Conservation (phyloP, 2,113 vertebrate genomes). For the Grammomys surdaster region DNA sequence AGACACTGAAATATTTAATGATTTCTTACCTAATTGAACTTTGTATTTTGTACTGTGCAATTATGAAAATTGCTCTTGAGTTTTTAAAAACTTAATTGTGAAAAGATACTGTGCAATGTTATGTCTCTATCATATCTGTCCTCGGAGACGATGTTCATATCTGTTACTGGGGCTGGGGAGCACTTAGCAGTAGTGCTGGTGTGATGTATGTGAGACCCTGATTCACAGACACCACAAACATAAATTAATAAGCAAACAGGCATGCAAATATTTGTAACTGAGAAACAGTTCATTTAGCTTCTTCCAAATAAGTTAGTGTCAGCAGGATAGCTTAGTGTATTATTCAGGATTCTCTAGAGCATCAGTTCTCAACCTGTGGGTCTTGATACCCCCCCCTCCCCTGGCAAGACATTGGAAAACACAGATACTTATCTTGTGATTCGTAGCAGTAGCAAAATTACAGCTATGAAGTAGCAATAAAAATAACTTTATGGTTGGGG, state of each 20-base stretch:
- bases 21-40: constrained; percentile 38
- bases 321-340: not conserved
- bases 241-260: not conserved
- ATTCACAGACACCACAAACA: not conserved
- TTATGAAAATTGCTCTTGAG: constrained; percentile 35
- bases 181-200: not conserved
- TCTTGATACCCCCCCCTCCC: too few species aligned
- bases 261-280: not conserved
- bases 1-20: constrained; percentile 43
- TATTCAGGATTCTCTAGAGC: not conserved
- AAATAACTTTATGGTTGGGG: not conserved
- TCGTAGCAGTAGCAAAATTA: not conserved
- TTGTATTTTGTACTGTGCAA: not conserved
- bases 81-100: not conserved
- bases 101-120: not conserved
- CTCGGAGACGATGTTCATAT: not conserved
- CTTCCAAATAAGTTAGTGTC: not conserved
- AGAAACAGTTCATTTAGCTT: constrained; percentile 32
- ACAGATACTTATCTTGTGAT: not conserved
- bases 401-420: not conserved
- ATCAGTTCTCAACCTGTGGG: not conserved
- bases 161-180: not conserved
- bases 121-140: not conserved
- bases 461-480: not conserved
- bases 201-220: not conserved